phyloP scores from a whole-genome alignment of 2,113 vertebrate genomes.

The Erpornis zantholeuca region DNA sequence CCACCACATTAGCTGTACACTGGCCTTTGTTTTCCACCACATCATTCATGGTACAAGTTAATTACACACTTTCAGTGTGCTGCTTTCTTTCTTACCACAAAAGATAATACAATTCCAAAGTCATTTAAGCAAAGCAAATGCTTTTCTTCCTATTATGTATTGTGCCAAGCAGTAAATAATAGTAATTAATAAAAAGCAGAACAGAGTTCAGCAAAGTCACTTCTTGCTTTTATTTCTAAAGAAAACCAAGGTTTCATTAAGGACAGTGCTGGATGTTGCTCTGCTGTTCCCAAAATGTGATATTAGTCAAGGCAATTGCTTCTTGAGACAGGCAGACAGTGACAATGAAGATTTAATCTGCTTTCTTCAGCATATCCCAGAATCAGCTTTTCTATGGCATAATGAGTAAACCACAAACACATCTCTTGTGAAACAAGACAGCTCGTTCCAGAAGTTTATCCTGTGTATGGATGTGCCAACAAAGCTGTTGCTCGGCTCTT shows the following conservation, averaged over 20 bases:
- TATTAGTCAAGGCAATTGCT: not conserved
- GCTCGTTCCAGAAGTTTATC: not conserved
- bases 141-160: constrained; percentile 11
- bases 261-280: not conserved
- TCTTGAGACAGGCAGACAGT: not conserved
- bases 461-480: not conserved
- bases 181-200: constrained; percentile 50
- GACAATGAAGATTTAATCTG: not conserved
- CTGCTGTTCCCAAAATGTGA: not conserved
- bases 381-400: not conserved
- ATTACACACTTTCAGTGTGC: constrained; percentile 18
- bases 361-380: not conserved
- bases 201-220: not conserved
- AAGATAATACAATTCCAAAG: constrained; percentile 41
- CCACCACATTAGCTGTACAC: not conserved
- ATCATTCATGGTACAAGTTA: constrained; percentile 46
- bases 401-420: not conserved
- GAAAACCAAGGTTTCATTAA: not conserved
- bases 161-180: constrained; percentile 43
- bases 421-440: not conserved
- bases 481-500: not conserved
- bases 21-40: constrained; percentile 30
- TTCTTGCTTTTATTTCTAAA: constrained; percentile 3
- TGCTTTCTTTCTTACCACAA: constrained; percentile 12
- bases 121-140: constrained; percentile 42